Base-by-base conservation (phyloP, 2,888 invertebrate species). In the Apodemia mormo region DNA sequence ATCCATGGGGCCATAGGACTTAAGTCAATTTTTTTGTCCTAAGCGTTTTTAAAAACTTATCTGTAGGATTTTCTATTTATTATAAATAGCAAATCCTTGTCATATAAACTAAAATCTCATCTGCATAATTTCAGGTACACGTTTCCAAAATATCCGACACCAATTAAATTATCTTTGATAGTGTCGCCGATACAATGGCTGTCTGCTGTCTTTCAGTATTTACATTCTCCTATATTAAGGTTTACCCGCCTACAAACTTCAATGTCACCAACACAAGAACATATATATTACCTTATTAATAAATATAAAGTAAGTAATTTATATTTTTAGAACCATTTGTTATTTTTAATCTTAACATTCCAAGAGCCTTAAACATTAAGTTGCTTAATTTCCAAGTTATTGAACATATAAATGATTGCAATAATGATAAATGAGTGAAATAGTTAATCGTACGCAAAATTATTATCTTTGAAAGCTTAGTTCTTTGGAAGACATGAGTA, bases 141-240 rank as follows among this genome's bases (percentile, higher is more conserved):
- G 10, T 45, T 49, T 2, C 67, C 61, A n/a, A 66, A 75, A 8
- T 72, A 69, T 37, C 85, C 87, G 0, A 79, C 76, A 0, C 82
- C 83, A 0, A 80, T 79, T 2, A 72, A 75, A 1, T 29, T 81
- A 58, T 73, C 69, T 2, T 12, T 87, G 1, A 30, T 84, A 1
- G 66, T 77, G 1, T 80, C 87, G 0, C 85, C 86, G 1, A 74
- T 83, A 0, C 86, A 88, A 54, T 88, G 87, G 88, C 49, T 85
- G n/a, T 76, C 88, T 2, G 83, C 85, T 0, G 65, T 76, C 0
- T 40, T 82, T 2, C 71, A 77, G 40, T 82, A 77, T 29, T 66
- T 81, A 2, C 71, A 78, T 45, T 75, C 80, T 0, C 77, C 87
- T 0, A 77, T 86, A 7, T 43, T 85, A 12, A 81, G 79, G 70